Evolutionary conservation across 2,113 vertebrate genomes (phyloP).

Genomic region (Murina feae): DNA sequence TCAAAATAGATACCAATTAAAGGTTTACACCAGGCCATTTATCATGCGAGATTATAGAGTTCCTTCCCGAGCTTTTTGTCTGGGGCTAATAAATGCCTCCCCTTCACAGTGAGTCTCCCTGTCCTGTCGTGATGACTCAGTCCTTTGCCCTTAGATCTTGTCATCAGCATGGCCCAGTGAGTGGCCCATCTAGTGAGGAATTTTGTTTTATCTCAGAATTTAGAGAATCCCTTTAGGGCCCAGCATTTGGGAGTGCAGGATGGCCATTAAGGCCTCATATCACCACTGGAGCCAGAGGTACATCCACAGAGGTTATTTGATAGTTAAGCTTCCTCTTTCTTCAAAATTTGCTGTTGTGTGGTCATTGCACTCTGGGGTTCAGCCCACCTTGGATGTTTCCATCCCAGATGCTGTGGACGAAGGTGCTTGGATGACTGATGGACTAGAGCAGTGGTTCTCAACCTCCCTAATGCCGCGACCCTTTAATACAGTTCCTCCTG

Average conservation of each 20-base stretch:
- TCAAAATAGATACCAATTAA: constrained; percentile 30
- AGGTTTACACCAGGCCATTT: neutral
- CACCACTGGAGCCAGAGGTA: neutral
- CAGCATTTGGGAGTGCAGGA: neutral
- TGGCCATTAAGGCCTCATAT: neutral
- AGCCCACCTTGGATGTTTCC: constrained; percentile 1
- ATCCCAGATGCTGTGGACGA: constrained; percentile 21
- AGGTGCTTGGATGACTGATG: neutral
- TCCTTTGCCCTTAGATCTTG: constrained; percentile 26
- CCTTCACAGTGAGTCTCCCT: neutral
- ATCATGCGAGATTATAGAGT: neutral
- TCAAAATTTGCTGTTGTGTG: neutral
- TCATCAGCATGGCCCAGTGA: neutral
- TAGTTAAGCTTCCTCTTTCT: neutral
- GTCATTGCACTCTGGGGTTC: constrained; percentile 1
- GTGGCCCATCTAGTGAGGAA: neutral
- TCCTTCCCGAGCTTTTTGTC: neutral
- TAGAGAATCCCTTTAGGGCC: constrained; percentile 22
- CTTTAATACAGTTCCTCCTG: too few relatives aligned
- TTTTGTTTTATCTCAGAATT: constrained; percentile 51
- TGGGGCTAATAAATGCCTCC: neutral
- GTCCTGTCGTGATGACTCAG: neutral
- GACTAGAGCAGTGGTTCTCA: too few relatives aligned
- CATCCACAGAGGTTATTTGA: neutral
- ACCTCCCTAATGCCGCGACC: too few relatives aligned